Conservation (phyloP, 2,888 invertebrate species). For the Ornithoptera alexandrae region DNA sequence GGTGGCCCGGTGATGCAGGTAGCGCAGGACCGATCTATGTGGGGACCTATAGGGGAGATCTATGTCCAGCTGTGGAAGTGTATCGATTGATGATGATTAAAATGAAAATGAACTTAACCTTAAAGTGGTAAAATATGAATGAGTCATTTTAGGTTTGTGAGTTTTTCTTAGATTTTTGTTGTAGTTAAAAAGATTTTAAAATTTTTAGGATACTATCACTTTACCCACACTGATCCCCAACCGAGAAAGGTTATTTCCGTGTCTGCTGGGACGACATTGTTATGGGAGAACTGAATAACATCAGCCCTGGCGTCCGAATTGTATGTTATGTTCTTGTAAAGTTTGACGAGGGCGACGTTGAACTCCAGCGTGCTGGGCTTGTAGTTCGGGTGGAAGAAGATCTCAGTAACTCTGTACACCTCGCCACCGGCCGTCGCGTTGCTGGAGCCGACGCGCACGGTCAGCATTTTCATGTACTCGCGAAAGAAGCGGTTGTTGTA, state of each 20-base stretch:
- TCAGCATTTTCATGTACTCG: slow-evolving; percentile 69
- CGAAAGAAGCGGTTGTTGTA: slow-evolving; percentile 73
- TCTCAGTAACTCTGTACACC: slow-evolving; percentile 54
- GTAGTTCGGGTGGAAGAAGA: slow-evolving; percentile 74
- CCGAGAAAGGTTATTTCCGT: slow-evolving; percentile 59
- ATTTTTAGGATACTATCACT: slow-evolving; percentile 26
- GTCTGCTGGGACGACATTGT: slow-evolving; percentile 52
- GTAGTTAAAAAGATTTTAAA: not conserved
- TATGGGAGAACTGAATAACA: slow-evolving; percentile 44
- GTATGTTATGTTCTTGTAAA: slow-evolving; percentile 58
- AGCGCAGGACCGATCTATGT: too few species aligned
- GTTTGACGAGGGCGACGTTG: slow-evolving; percentile 61
- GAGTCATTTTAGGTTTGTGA: too few species aligned
- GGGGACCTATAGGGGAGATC: too few species aligned
- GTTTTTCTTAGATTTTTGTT: not conserved
- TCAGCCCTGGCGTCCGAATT: slow-evolving; percentile 37
- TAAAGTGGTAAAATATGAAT: too few species aligned
- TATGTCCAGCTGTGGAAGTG: too few species aligned
- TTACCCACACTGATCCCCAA: slow-evolving; percentile 71
- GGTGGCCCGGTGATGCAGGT: too few species aligned
- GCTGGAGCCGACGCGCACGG: slow-evolving; percentile 61
- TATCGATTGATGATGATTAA: too few species aligned
- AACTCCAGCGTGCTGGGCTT: slow-evolving; percentile 64
- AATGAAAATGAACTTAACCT: too few species aligned
- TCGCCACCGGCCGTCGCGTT: slow-evolving; percentile 67